Base-by-base conservation (phyloP, 2,888 invertebrate species). In the Tinea semifulvella region DNA sequence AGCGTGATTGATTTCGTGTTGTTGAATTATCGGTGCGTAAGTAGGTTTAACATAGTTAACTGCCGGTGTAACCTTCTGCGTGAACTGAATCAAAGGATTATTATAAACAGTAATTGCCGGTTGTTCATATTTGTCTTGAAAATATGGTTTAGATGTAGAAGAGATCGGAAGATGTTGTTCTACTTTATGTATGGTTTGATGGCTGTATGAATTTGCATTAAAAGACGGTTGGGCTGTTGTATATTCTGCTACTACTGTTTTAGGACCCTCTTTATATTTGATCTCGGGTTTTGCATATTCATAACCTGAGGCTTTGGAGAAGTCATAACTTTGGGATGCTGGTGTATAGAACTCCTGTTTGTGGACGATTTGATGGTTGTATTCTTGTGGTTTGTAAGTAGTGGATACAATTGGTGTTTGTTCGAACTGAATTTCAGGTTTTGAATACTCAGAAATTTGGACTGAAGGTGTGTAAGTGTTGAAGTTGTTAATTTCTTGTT, bases 51-150 rank as follows among this genome's bases (percentile, higher is more conserved):
- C 58, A 38, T 66, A 68, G 10, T 66, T 57, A 1, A 65, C 57
- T 3, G 43, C 43, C 43, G 77, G 72, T 14, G 68, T 64, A n/a
- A 60, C 57, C 43, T 68, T 63, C 53, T 71, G 62, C 2, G 62
- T 63, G 47, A 70, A 76, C 51, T 71, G 60, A 5, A 72, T 46
- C 11, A 77, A 59, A 2, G 77, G 79, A 49, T 79, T 79, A 53
- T 75, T 61, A 47, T 79, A 75, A 11, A 67, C 48, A 11, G 75
- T 63, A 2, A 73, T 68, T 18, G 71, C 61, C 27, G 76, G 71
- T 42, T 68, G 63, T 48, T 73, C 68, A 50, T 69, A 72, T 22
- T 60, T 55, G 28, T 68, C 53, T 22, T 63, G 58, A 40, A 64
- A 48, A 48, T 57, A 49, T 42, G 74, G 65, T 18, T 56, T 44